These are phyloP conservation scores for Poecilia wingei DNA, from an alignment of 2,797 vertebrate species.

Conservation along the genomic window DNA sequence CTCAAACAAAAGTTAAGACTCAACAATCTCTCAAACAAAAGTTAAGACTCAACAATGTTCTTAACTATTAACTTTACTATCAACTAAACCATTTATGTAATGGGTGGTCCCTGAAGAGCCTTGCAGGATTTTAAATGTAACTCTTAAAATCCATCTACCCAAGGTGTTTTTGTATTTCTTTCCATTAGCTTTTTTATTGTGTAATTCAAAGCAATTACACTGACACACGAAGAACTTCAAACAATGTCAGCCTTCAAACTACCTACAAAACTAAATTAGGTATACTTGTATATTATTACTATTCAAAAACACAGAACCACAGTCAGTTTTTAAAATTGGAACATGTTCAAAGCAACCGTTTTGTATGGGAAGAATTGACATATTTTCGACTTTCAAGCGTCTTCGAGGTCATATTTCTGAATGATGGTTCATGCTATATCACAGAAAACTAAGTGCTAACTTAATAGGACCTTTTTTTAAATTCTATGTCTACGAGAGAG, in stretches of 20 bases:
- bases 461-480: conserved; percentile 35
- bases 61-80: not conserved
- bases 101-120: not conserved
- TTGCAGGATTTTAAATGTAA: not conserved
- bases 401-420: not conserved
- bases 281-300: not conserved
- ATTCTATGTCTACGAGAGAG: conserved; percentile 45
- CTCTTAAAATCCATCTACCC: not conserved
- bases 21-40: too few relatives aligned
- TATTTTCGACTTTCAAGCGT: not conserved
- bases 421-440: not conserved
- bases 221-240: not conserved
- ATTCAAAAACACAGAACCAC: not conserved
- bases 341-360: not conserved
- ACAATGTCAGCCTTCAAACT: not conserved
- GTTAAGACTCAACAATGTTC: too few relatives aligned
- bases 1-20: not conserved
- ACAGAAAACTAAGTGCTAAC: not conserved
- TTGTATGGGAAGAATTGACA: not conserved
- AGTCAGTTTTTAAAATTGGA: not conserved
- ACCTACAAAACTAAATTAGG: not conserved
- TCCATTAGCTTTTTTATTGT: not conserved
- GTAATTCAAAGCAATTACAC: not conserved
- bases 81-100: not conserved
- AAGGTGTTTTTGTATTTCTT: not conserved